A percentile compares a stretch with the other conserved stretches of the same genome.
Evolutionary conservation across 2,797 vertebrate genomes (phyloP).

Genomic region (Diceros bicornis): DNA sequence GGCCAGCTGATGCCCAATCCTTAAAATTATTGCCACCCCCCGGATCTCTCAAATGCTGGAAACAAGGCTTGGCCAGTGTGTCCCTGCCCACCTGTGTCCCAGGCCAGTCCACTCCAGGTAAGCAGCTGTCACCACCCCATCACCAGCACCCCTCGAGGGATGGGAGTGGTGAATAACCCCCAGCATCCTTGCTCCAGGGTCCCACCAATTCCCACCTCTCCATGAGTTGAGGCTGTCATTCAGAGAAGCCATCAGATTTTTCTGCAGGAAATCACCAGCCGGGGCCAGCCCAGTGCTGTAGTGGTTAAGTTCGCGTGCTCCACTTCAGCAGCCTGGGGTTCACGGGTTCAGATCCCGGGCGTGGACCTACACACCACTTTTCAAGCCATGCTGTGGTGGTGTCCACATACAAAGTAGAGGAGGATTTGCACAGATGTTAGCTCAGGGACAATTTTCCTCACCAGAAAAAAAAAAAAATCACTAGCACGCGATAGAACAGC

Average conservation of each 20-base stretch:
- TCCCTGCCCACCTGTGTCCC: neutral
- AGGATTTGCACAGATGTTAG: too few species aligned
- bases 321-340: too few species aligned
- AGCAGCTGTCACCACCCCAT: neutral
- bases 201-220: neutral
- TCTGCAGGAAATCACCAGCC: too few species aligned
- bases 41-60: rapidly evolving
- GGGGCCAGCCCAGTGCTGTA: too few species aligned
- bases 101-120: neutral
- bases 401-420: too few species aligned
- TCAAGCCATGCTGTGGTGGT: too few species aligned
- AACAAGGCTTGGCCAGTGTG: neutral
- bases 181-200: neutral
- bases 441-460: too few species aligned
- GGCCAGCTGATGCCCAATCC: rapidly evolving
- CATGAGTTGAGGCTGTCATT: neutral
- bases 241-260: neutral
- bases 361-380: too few species aligned
- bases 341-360: too few species aligned
- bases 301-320: too few species aligned
- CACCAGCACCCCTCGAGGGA: neutral
- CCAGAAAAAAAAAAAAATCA: too few species aligned
- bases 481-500: neutral
- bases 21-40: too few species aligned
- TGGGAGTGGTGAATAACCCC: neutral